These are phyloP conservation scores for Indicator indicator DNA, from an alignment of 2,113 vertebrate genomes.

Conservation along the genomic window DNA sequence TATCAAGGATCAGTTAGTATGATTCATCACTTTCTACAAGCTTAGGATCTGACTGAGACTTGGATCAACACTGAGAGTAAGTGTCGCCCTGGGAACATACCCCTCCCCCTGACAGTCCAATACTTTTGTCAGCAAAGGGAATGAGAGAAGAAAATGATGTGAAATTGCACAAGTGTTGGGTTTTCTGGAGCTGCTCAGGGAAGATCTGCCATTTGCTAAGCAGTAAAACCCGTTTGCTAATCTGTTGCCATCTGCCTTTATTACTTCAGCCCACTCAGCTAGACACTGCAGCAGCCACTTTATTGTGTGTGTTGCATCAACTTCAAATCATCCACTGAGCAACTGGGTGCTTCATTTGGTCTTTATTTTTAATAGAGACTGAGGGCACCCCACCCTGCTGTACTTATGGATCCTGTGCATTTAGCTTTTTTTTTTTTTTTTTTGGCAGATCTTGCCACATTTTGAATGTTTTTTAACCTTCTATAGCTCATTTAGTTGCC, in stretches of 20 bases:
- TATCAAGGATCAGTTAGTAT: rapidly evolving
- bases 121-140: neutral
- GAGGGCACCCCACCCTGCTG: neutral
- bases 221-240: slow-evolving; percentile 15
- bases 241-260: slow-evolving; percentile 25
- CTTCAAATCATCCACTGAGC: neutral
- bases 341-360: neutral
- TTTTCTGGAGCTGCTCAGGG: neutral
- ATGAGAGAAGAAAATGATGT: neutral
- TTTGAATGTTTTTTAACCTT: neutral
- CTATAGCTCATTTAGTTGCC: neutral
- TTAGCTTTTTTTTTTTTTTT: neutral
- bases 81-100: too few relatives aligned
- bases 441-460: neutral
- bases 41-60: neutral
- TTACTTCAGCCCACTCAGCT: neutral
- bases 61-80: neutral
- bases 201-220: neutral
- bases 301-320: neutral
- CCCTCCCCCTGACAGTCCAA: neutral
- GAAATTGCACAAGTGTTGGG: neutral
- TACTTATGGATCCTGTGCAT: neutral
- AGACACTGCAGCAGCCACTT: neutral
- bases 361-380: neutral
- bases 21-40: neutral